phyloP scores from a whole-genome alignment of 2,888 invertebrate species.

The Villa cingulata region DNA sequence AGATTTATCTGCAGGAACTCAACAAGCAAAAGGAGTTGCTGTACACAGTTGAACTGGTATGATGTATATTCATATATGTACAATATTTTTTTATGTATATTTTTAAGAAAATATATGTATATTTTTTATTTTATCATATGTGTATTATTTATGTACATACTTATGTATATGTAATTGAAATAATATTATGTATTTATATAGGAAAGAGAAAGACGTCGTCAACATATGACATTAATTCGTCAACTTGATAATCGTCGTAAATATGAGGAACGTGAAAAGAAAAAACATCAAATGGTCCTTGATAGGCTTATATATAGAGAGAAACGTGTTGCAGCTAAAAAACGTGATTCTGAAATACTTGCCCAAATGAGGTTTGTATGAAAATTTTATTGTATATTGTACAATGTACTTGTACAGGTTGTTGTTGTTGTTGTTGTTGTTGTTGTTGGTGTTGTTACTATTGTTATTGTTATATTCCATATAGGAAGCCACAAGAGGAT shows the following conservation, averaged over 20 bases:
- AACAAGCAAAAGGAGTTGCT: conserved; percentile 73
- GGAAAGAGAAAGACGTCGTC: conserved; percentile 79
- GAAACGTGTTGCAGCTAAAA: conserved; percentile 59
- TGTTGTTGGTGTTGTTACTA: too few species aligned
- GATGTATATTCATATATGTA: conserved; percentile 25
- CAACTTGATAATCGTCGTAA: conserved; percentile 75
- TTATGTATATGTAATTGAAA: too few species aligned
- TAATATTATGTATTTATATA: too few species aligned
- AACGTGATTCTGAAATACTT: conserved; percentile 55
- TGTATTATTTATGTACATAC: too few species aligned
- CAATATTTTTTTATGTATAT: too few species aligned
- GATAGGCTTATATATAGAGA: conserved; percentile 77
- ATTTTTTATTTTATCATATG: too few species aligned
- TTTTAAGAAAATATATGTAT: too few species aligned
- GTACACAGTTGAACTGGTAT: conserved; percentile 72
- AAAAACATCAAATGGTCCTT: conserved; percentile 52
- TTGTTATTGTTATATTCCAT: conserved; percentile 1
- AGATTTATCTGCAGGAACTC: conserved; percentile 83
- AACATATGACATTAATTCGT: conserved; percentile 79
- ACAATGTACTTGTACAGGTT: not conserved
- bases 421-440: too few species aligned
- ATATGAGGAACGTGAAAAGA: conserved; percentile 70
- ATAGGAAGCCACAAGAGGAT: conserved; percentile 81
- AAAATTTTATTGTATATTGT: not conserved
- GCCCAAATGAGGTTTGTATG: conserved; percentile 43